phyloP scores from a whole-genome alignment of 2,113 vertebrate genomes.

The Piaya cayana region DNA sequence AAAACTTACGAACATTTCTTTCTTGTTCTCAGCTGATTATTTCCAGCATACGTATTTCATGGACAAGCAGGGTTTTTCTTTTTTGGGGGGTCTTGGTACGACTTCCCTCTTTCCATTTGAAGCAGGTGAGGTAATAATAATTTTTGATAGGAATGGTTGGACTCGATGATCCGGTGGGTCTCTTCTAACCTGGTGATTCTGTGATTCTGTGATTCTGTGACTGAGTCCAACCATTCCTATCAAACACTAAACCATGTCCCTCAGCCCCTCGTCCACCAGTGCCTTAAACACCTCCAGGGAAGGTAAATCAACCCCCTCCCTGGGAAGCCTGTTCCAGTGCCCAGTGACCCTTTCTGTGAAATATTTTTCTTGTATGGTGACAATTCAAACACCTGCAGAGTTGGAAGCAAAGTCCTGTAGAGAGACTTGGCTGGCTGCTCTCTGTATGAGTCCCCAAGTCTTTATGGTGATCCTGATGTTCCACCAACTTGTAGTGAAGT shows the following conservation, averaged over 20 bases:
- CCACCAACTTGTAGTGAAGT: not conserved
- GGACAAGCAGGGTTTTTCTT: not conserved
- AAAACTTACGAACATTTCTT: not conserved
- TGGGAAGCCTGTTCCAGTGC: no score
- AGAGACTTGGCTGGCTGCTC: not conserved
- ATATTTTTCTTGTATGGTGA: accelerated
- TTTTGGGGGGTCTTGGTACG: not conserved
- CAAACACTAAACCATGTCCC: no score
- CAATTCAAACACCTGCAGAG: not conserved
- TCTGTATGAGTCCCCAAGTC: not conserved
- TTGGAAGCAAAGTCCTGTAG: not conserved
- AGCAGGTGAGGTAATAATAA: not conserved
- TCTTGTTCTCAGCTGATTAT: not conserved
- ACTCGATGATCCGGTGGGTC: no score
- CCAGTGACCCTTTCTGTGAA: no score
- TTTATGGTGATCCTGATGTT: accelerated
- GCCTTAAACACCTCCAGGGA: no score
- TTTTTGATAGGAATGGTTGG: no score
- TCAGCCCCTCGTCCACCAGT: no score
- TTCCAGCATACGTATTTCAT: not conserved
- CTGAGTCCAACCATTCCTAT: no score
- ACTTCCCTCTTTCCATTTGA: not conserved
- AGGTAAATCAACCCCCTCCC: no score
- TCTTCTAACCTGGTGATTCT: no score
- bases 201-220: no score